Conservation (phyloP, 2,888 invertebrate genomes). For the Pseudococcus longispinus region DNA sequence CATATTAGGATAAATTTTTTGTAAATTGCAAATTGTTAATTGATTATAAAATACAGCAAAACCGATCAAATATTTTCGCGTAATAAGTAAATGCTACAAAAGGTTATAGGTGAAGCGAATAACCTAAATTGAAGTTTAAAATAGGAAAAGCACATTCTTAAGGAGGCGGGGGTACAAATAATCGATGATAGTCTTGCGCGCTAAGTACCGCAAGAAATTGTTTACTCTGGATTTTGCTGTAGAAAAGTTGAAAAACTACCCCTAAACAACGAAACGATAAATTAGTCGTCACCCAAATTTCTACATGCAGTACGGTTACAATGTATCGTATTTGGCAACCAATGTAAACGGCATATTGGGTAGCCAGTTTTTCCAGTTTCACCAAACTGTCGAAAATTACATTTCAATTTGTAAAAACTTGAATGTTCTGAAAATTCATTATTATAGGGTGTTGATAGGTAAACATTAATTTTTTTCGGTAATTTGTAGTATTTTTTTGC, state of each 20-base stretch:
- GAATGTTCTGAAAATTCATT: background rate
- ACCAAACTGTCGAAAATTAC: background rate
- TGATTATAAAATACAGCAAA: background rate
- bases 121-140: conserved; percentile 55
- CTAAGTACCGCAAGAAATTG: conserved; percentile 49
- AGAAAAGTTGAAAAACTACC: conserved; percentile 47
- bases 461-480: background rate
- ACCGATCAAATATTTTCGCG: conserved; percentile 44
- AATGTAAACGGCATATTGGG: background rate
- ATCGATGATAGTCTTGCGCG: conserved; percentile 55
- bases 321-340: background rate
- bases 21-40: background rate
- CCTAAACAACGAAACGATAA: conserved; percentile 47
- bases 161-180: conserved; percentile 48
- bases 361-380: background rate
- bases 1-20: conserved; percentile 25
- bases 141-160: conserved; percentile 49
- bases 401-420: background rate
- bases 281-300: conserved; percentile 47
- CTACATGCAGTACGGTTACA: background rate
- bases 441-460: background rate
- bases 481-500: background rate
- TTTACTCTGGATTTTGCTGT: conserved; percentile 50
- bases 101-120: conserved; percentile 56
- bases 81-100: conserved; percentile 44